Base-by-base conservation (phyloP, 2,797 vertebrate species). In the Acipenser oxyrinchus region DNA sequence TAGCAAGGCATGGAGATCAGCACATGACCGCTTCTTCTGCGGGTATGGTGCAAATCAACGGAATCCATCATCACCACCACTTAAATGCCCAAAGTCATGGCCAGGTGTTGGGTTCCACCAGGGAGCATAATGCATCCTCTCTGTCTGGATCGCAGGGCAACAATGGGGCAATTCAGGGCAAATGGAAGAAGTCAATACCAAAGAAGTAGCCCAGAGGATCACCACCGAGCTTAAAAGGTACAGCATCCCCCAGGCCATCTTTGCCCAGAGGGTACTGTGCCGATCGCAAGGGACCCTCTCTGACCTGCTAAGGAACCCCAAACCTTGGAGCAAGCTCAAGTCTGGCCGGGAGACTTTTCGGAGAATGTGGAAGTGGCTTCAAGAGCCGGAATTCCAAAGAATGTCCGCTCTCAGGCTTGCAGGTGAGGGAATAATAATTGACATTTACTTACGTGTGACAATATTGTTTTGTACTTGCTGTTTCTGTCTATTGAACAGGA, bases 181-280 rank as follows among this genome's bases (percentile, higher is more conserved):
- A 86, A 94, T 96, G 93, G 96, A 99, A 87, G 96, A 99, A 89
- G 95, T 99, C 88, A 96, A 99, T 87, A 99, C 96, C 92, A 96
- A 96, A 90, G 96, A 98, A 77, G 95, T 99, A 74, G 96, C 96
- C 75, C 95, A 98, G 87, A 92, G 96, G 79, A 98, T 99, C 93
- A 98, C 94, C 81, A 96, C 96, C 65, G 96, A 99, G 92, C 94
- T 99, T 76, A 99, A 98, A 83, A 91, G 96, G 73, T 98, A 99
- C 89, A 98, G 96, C 90, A 99, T 99, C 85, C 96, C 96, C 74
- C 96, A 99, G 90, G 96, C 96, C 78, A 97, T 98, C 87, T 99
- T 99, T 78, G 96, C 96, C 69, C 96, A 98, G 86, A 88, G 96
- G 87, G 96, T 99, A 79, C 90, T 98, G 76, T 97, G 96, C 84